Evolutionary conservation across 1,140 invertebrate genomes (phyloP).

Genomic region (Drosophila watanabei): DNA sequence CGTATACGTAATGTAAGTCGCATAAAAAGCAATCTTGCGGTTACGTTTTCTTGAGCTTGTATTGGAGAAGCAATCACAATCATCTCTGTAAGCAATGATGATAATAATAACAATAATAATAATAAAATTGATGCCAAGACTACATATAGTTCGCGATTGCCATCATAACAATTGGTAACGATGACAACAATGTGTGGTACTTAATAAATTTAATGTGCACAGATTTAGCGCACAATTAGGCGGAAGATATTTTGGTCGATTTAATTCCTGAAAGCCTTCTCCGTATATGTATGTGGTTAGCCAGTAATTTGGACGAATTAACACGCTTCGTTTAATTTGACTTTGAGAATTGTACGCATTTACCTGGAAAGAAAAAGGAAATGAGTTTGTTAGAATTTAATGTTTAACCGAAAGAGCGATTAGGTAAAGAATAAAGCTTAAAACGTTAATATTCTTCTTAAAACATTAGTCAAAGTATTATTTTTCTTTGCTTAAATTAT

Average conservation of each 20-base stretch:
- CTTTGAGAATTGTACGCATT: slow-evolving; percentile 12
- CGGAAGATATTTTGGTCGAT: slow-evolving; percentile 46
- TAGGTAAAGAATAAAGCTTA: background rate
- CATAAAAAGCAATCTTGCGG: slow-evolving; percentile 74
- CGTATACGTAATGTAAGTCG: slow-evolving; percentile 69
- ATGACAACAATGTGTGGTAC: slow-evolving; percentile 58
- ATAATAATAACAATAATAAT: slow-evolving; percentile 58
- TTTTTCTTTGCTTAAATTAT: too few species aligned
- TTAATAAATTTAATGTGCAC: slow-evolving; percentile 71
- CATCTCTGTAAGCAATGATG: slow-evolving; percentile 50
- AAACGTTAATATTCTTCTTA: background rate
- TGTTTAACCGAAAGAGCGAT: too few species aligned
- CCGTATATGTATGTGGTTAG: slow-evolving; percentile 7
- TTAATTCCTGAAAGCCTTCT: slow-evolving; percentile 40
- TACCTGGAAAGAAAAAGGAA: slow-evolving; percentile 56
- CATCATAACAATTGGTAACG: slow-evolving; percentile 46
- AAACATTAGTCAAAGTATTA: too few species aligned
- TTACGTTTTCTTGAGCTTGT: slow-evolving; percentile 55
- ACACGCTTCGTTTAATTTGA: slow-evolving; percentile 11
- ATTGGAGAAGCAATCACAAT: slow-evolving; percentile 37
- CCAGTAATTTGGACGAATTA: slow-evolving; percentile 28
- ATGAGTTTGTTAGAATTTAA: background rate
- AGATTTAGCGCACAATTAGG: slow-evolving; percentile 74
- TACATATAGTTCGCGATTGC: slow-evolving; percentile 24
- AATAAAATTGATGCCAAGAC: slow-evolving; percentile 34